These are phyloP conservation scores for Catocala fraxini DNA, from an alignment of 2,888 invertebrate genomes.

Conservation along the genomic window DNA sequence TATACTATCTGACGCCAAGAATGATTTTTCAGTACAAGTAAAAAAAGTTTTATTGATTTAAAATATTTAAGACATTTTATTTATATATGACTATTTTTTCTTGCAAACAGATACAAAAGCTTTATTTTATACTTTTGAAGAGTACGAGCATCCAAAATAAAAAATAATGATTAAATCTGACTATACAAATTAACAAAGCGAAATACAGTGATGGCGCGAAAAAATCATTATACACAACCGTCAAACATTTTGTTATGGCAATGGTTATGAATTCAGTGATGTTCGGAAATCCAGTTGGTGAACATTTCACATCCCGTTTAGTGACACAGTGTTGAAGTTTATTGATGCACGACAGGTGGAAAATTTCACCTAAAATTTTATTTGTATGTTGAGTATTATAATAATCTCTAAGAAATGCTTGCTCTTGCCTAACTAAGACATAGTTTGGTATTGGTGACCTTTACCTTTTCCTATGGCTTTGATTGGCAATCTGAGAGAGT, in stretches of 20 bases:
- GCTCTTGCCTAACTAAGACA: too few species aligned
- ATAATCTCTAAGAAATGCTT: too few species aligned
- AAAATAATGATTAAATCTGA: constrained; percentile 4
- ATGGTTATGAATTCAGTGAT: constrained; percentile 63
- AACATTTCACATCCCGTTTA: constrained; percentile 65
- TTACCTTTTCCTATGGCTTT: too few species aligned
- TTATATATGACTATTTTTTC: too few species aligned
- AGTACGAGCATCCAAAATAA: not conserved
- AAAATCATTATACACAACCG: constrained; percentile 34
- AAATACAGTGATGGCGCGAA: constrained; percentile 28
- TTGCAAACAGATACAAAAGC: too few species aligned
- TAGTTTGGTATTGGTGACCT: too few species aligned
- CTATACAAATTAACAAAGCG: constrained; percentile 21
- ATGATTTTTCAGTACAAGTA: too few species aligned
- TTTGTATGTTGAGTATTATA: not conserved
- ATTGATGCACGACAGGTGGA: not conserved
- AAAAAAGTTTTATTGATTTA: too few species aligned
- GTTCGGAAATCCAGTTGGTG: constrained; percentile 64
- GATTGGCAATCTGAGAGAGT: too few species aligned
- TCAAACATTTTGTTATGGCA: constrained; percentile 42
- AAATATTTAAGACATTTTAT: too few species aligned
- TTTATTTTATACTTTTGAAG: too few species aligned
- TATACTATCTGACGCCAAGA: too few species aligned
- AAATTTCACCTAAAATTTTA: not conserved
- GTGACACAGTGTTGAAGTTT: constrained; percentile 27